Evolutionary conservation across 1,140 invertebrate species (phyloP), one percentile per base, ranked within the genome.

Genomic region (Cherax quadricarinatus): DNA sequence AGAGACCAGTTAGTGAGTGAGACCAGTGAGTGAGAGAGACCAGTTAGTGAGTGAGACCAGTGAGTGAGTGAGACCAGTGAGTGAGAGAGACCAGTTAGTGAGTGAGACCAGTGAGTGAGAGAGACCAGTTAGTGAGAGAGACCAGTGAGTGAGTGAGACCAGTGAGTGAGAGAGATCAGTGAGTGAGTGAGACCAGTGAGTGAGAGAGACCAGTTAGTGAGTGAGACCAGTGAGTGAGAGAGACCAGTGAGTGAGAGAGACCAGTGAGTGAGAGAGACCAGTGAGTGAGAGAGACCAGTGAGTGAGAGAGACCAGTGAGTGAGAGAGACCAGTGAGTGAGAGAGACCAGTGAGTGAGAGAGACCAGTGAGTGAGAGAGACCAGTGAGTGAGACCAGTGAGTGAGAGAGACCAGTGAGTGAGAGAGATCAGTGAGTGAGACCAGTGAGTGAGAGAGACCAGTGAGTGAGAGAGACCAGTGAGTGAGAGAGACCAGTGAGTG

Each of bases 151-250:
- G 62, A 30, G 94, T 10, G 93, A 82, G 88, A 60, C 73, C n/a
- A n/a, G n/a, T n/a, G n/a, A 85, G 73, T 12, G 18, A 70, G 53
- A 70, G 53, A 21, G 51, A 41, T 4, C 16, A 30, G 53, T 41
- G n/a, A n/a, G 82, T 10, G 62, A 30, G 94, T 10, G 93, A 82
- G 88, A 60, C 73, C n/a, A n/a, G n/a, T n/a, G n/a, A 85, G 73
- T 12, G 18, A 70, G 53, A 70, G 53, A 21, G 51, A 41, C 18
- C 16, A 30, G 53, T 41, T 4, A n/a, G 82, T 10, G 62, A 30
- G 94, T 10, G 93, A 82, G 88, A 60, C 73, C n/a, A n/a, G n/a
- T n/a, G n/a, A 85, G 73, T 12, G 18, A 70, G 53, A 70, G 53
- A 21, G 51, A 41, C 18, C 16, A 30, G 53, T 41, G n/a, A n/a